Evolutionary conservation across 30 jellyfish, hydroid and myxozoan genomes (phyloP).

Genomic region (Pelagia noctiluca): DNA sequence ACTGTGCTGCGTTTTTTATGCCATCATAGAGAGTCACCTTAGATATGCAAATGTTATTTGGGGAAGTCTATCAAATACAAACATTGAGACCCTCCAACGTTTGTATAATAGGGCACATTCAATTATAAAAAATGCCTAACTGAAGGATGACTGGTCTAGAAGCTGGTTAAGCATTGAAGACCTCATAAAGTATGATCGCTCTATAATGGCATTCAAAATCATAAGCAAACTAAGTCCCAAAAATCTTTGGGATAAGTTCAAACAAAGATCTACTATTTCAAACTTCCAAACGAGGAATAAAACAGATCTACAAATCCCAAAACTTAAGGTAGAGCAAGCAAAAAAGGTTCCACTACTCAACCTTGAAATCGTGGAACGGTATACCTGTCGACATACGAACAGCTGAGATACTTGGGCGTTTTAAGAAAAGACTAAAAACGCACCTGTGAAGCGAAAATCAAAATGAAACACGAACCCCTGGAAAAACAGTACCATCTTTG

Average conservation of each 20-base stretch:
- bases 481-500: too few species aligned
- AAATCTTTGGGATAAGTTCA: constrained; percentile 8
- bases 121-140: constrained; percentile 14
- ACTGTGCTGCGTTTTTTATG: constrained; percentile 19
- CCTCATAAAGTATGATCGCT: neutral
- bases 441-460: neutral
- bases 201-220: constrained; percentile 9
- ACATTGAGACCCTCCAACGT: constrained; percentile 13
- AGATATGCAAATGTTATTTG: constrained; percentile 26
- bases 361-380: neutral
- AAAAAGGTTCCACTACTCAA: neutral
- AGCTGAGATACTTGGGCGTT: neutral
- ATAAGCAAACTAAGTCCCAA: neutral
- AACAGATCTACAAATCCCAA: neutral
- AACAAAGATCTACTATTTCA: constrained; percentile 2
- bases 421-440: neutral
- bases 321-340: neutral
- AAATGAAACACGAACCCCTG: constrained; percentile 28
- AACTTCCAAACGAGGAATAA: neutral
- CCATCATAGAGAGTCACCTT: constrained; percentile 32
- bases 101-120: constrained; percentile 14
- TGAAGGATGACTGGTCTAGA: constrained; percentile 15
- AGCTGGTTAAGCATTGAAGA: constrained; percentile 14
- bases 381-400: neutral
- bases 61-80: constrained; percentile 33